A percentile compares a stretch with the other conserved stretches of the same genome.
phyloP scores from a whole-genome alignment of 2,797 vertebrate species.

The Malurus splendens region DNA sequence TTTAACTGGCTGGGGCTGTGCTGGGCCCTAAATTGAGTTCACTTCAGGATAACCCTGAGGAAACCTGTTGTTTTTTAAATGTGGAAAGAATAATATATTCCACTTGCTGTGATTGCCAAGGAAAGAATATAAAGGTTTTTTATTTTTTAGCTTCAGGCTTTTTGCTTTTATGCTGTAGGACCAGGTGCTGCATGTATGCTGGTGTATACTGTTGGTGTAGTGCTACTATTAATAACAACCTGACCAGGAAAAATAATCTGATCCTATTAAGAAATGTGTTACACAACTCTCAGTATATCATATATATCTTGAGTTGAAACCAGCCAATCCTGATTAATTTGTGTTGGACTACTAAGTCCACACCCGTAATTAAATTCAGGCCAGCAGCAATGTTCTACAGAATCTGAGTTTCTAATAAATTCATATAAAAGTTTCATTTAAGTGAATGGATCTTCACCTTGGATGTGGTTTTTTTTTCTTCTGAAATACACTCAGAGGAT shows the following conservation, averaged over 20 bases:
- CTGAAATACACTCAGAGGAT: not conserved
- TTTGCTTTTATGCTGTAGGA: not conserved
- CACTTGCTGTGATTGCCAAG: not conserved
- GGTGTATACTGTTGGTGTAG: not conserved
- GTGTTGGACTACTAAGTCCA: not conserved
- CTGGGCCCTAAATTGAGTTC: not conserved
- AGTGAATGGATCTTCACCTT: not conserved
- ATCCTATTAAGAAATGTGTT: not conserved
- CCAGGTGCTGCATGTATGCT: not conserved
- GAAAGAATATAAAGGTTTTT: not conserved
- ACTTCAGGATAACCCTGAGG: constrained; percentile 1
- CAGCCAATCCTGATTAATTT: not conserved
- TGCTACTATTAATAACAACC: not conserved
- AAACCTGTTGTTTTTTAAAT: not conserved
- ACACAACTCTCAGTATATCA: not conserved
- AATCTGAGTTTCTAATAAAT: not conserved
- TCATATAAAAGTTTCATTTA: not conserved
- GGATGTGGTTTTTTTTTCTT: not conserved
- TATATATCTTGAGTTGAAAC: not conserved
- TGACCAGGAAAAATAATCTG: not conserved
- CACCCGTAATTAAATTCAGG: not conserved
- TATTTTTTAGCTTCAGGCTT: not conserved
- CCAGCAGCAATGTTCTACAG: not conserved
- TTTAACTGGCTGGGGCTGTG: not conserved
- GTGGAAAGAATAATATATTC: not conserved